Evolutionary conservation across 37 sponge, comb jelly and placozoan genomes (phyloP).

Genomic region (Mnemiopsis leidyi): DNA sequence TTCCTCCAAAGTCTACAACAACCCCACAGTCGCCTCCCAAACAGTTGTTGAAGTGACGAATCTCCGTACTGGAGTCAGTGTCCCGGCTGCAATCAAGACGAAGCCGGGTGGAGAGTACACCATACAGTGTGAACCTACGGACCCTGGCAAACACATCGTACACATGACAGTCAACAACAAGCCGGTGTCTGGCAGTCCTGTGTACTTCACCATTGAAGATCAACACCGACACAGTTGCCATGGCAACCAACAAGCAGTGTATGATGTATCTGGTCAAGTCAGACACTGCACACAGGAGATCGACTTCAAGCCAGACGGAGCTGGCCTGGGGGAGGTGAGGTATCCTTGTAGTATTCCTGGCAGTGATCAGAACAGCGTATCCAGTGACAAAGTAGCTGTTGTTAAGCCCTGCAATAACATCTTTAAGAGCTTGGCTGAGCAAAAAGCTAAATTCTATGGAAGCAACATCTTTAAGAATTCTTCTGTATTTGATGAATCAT

Average conservation of each 20-base stretch:
- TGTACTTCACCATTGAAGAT: neutral
- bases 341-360: neutral
- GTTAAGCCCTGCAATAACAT: neutral
- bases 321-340: neutral
- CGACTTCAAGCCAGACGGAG: neutral
- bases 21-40: neutral
- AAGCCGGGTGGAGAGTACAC: neutral
- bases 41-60: conserved; percentile 13
- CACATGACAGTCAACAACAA: neutral
- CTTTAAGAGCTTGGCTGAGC: neutral
- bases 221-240: neutral
- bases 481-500: neutral
- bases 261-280: conserved; percentile 13
- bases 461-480: neutral
- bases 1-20: neutral
- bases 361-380: neutral
- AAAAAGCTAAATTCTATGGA: neutral
- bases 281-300: conserved; percentile 17
- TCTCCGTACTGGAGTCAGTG: neutral
- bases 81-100: neutral
- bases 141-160: neutral
- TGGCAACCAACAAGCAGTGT: neutral
- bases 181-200: neutral
- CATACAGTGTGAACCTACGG: conserved; percentile 22
- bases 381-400: neutral